Evolutionary conservation across 1,140 invertebrate species (phyloP).

Genomic region (Magallana angulata): DNA sequence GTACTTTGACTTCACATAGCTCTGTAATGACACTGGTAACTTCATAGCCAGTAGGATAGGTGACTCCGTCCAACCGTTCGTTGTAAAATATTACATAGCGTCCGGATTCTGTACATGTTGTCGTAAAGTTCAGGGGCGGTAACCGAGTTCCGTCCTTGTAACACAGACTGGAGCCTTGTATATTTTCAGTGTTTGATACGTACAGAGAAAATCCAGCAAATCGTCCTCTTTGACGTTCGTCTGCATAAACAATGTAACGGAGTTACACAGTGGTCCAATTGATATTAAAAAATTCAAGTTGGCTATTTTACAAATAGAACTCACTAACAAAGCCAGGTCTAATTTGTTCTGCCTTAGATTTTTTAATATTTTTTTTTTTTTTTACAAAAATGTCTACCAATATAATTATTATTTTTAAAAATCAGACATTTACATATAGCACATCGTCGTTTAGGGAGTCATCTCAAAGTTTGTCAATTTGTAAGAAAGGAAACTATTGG

Average conservation of each 20-base stretch:
- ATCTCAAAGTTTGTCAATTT: too few relatives aligned
- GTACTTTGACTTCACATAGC: neutral
- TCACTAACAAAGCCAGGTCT: too few relatives aligned
- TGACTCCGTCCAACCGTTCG: neutral
- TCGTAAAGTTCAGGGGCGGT: neutral
- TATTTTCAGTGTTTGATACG: neutral
- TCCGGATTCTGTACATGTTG: conserved; percentile 3
- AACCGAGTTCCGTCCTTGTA: neutral
- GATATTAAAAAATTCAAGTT: too few relatives aligned
- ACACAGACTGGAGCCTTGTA: neutral
- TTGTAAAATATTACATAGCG: neutral
- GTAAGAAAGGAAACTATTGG: too few relatives aligned
- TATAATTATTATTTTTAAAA: too few relatives aligned
- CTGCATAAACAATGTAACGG: neutral
- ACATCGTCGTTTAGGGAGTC: too few relatives aligned
- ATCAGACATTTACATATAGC: too few relatives aligned
- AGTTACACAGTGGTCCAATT: too few relatives aligned
- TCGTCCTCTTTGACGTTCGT: neutral
- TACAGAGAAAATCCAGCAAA: neutral
- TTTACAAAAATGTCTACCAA: too few relatives aligned
- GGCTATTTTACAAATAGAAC: too few relatives aligned
- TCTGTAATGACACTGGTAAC: neutral
- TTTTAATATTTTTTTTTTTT: too few relatives aligned
- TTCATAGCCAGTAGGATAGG: neutral
- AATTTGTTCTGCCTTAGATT: too few relatives aligned